Conservation (phyloP, 1,140 invertebrate species). For the Panulirus ornatus region DNA sequence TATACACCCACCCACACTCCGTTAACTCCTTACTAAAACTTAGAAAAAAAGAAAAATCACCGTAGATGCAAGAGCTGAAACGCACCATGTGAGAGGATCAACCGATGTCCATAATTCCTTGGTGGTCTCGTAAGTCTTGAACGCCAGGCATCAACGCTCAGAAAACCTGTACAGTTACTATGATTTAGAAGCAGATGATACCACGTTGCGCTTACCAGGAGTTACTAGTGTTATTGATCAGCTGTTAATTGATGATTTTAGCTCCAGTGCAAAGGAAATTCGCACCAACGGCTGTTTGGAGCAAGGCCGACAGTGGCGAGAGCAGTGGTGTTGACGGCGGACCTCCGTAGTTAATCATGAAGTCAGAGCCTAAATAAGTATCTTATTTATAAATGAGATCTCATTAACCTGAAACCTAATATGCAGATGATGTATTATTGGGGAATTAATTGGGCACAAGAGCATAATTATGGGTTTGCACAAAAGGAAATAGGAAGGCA, state of each 20-base stretch:
- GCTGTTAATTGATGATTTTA: constrained; percentile 56
- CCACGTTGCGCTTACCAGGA: constrained; percentile 53
- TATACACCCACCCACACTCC: not conserved
- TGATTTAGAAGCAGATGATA: constrained; percentile 58
- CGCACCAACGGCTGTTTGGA: not conserved
- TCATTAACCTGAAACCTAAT: constrained; percentile 49
- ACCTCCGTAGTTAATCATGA: constrained; percentile 20
- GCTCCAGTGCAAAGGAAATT: constrained; percentile 22
- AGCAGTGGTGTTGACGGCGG: not conserved
- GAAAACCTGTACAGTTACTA: constrained; percentile 16
- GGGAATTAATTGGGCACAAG: constrained; percentile 41
- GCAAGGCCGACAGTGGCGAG: constrained; percentile 6
- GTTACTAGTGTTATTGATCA: constrained; percentile 62
- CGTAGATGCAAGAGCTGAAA: not conserved
- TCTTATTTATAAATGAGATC: constrained; percentile 48
- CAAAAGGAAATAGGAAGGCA: constrained; percentile 39
- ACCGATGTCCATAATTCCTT: not conserved
- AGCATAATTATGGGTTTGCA: constrained; percentile 50
- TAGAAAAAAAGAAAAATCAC: not conserved
- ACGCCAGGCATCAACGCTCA: not conserved
- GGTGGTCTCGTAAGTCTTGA: not conserved
- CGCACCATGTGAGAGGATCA: not conserved
- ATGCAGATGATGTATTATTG: constrained; percentile 57
- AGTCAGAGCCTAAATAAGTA: constrained; percentile 49
- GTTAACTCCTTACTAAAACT: not conserved